phyloP scores from a whole-genome alignment of 2,888 invertebrate species.

The Melinaea marsaeus region DNA sequence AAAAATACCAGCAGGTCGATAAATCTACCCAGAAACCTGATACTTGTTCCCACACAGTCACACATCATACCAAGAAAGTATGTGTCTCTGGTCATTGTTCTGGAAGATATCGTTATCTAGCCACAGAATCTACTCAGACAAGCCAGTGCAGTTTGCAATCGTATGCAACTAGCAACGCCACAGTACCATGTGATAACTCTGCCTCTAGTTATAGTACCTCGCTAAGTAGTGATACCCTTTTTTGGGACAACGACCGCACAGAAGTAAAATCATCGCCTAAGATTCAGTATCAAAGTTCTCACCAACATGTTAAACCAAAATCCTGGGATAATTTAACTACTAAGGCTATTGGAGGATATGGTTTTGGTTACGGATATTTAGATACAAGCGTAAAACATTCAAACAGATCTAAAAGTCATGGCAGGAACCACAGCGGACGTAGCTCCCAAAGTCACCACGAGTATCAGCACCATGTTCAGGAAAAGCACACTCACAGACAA shows the following conservation, averaged over 20 bases:
- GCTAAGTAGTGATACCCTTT: slow-evolving; percentile 90
- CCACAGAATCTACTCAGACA: slow-evolving; percentile 82
- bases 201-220: slow-evolving; percentile 90
- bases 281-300: slow-evolving; percentile 70
- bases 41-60: slow-evolving; percentile 60
- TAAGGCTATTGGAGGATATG: slow-evolving; percentile 90
- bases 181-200: slow-evolving; percentile 82
- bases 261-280: slow-evolving; percentile 68
- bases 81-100: slow-evolving; percentile 64
- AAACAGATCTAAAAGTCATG: slow-evolving; percentile 67
- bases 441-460: slow-evolving; percentile 76
- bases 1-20: slow-evolving; percentile 76
- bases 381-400: slow-evolving; percentile 78
- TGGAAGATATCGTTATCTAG: slow-evolving; percentile 79
- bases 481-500: slow-evolving; percentile 70
- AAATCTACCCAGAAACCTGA: slow-evolving; percentile 69
- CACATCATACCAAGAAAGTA: slow-evolving; percentile 57
- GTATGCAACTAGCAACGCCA: slow-evolving; percentile 87
- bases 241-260: slow-evolving; percentile 83
- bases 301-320: slow-evolving; percentile 83
- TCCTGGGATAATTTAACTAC: slow-evolving; percentile 94
- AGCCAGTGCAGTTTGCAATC: slow-evolving; percentile 90
- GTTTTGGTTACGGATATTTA: slow-evolving; percentile 90
- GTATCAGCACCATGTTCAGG: slow-evolving; percentile 60
- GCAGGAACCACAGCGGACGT: slow-evolving; percentile 78